Conservation (phyloP, 2,113 vertebrate species). For the Hippocampus comes region DNA sequence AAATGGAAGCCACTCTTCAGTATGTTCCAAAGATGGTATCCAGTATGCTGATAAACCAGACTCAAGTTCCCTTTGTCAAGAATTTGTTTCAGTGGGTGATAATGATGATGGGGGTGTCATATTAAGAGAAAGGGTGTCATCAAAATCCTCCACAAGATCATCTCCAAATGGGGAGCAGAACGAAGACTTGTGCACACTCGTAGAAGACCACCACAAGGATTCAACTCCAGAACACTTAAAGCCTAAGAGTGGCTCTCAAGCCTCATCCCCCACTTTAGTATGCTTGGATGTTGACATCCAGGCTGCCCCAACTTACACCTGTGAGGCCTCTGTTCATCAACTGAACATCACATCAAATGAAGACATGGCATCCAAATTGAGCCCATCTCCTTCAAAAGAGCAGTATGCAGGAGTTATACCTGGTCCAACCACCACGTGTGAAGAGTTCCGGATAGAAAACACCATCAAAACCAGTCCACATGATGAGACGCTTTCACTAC, state of each 20-base stretch:
- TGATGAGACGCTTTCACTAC: background rate
- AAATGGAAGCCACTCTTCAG: background rate
- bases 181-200: background rate
- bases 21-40: background rate
- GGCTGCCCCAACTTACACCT: background rate
- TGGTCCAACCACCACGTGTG: background rate
- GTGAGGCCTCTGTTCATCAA: background rate
- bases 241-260: background rate
- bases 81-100: background rate
- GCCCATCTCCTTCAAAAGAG: background rate
- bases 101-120: background rate
- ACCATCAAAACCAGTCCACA: background rate
- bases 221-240: background rate
- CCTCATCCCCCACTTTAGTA: background rate
- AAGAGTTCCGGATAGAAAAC: background rate
- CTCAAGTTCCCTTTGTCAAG: background rate
- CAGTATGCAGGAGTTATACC: background rate
- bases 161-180: background rate
- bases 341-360: background rate
- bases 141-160: background rate
- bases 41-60: background rate
- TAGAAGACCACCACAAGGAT: background rate
- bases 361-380: background rate
- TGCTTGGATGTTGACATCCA: background rate
- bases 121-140: background rate